Evolutionary conservation across 92 coral and sea anemone genomes (phyloP), one percentile per base, ranked within the genome.

Genomic region (Zoanthus gigantus): DNA sequence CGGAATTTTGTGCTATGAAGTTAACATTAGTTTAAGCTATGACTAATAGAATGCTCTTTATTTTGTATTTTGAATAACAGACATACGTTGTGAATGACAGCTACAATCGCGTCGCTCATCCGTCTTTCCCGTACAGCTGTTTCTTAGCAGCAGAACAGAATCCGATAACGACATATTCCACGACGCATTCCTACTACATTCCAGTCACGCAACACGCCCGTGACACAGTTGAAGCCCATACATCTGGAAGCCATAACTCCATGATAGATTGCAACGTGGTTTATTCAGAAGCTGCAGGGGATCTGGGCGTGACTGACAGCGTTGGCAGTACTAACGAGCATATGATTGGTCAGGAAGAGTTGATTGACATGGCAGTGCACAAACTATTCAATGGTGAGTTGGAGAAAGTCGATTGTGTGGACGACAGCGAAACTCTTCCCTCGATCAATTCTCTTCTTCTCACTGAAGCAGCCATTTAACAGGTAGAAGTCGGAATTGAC

Each of bases 381-480:
- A 96, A 91, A 88, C 91, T 96, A 50, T 96, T 96, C 58, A 95
- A 92, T 58, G 99, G 99, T 2, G 98, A 96, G 90, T 86, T 96
- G 71, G 98, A 91, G 72, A 95, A 93, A 75, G 94, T 94, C 47
- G 99, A 96, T 69, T 94, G 96, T 74, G 96, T 92, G 0, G 98
- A 95, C 32, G 96, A 94, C 45, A 90, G 86, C 14, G 95, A 92
- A 29, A 88, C 95, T 5, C 92, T 96, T 71, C 99, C 99, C 29
- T 94, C 99, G 14, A 96, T 96, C 72, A 96, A 95, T 88, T 92
- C 99, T 17, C 98, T 96, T 42, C 93, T 94, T 9, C 93, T 92
- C 83, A 95, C 99, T 7, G 96, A 95, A 56, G 91, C 92, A 42
- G 90, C 93, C 76, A 93, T 96, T 89, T 94, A 87, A 76, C 65